Evolutionary conservation across 2,113 vertebrate genomes (phyloP), one percentile per base, ranked within the genome.

Genomic region (Cochlearius cochlearius): DNA sequence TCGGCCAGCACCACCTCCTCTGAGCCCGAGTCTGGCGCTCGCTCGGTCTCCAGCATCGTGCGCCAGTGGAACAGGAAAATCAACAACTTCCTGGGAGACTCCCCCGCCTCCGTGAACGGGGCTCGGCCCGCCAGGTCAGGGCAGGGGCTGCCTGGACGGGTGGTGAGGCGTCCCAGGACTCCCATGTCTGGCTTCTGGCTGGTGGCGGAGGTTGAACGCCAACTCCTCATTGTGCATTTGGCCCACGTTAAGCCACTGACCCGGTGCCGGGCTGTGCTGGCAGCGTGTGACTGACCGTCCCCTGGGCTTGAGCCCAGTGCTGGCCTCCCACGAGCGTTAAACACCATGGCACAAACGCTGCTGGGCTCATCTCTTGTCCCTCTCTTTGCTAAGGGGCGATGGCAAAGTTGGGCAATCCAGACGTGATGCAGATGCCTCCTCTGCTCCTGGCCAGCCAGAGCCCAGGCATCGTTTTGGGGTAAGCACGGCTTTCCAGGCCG

Each of bases 51-150:
- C 86, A 99, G 98, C 85, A 99, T 99, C 11, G 99, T 99, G 84
- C 98, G 98, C 26, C 99, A 99, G 91, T 99, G 99, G 99, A 99
- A 99, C 97, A 98, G 98, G 96, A 99, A 99, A 80, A 98, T 99
- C 96, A 99, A 98, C 39, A 98, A 98, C 72, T 99, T 99, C 67
- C 53, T 99, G 95, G 99, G 97, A 64, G 99, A 99, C 80, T 96
- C 98, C 3, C 96, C 98, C 0, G 92, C 98, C 22, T 77, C 97
- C 1, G 83, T 96, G 12, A 98, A 98, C 0, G 98, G 98, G 66
- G 47, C 96, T 67, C 98, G 98, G 27, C 95, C 98, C 0, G 32
- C 88, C 89, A 98, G 98, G 98, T 98, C 74, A 98, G 96, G 50
- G 38, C 34, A 41, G n/a, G 60, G 88, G 39, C 62, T 72, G 74